A percentile compares a stretch with the other conserved stretches of the same genome.
phyloP scores from a whole-genome alignment of 64 coral and sea anemone species.

The Trachythela sp. region DNA sequence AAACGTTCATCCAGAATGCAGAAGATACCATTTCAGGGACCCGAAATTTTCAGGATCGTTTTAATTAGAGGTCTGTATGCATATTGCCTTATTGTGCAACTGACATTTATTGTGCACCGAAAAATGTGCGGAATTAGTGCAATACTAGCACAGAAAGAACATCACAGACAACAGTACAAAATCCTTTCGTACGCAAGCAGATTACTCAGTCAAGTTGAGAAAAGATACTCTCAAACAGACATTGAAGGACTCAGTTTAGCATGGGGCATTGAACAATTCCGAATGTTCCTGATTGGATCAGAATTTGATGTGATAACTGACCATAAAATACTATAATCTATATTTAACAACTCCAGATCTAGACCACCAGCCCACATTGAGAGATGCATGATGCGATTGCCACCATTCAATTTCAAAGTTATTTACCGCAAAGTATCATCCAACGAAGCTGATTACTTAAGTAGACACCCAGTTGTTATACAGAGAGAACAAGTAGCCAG shows the following conservation, averaged over 20 bases:
- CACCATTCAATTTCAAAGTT: slow-evolving; percentile 1
- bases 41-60: no score
- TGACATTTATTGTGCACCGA: no score
- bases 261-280: slow-evolving; percentile 21
- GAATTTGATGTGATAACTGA: slow-evolving; percentile 32
- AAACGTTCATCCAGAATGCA: no score
- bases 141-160: slow-evolving; percentile 18
- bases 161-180: background rate
- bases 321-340: slow-evolving; percentile 17
- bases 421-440: background rate
- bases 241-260: slow-evolving; percentile 38
- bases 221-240: slow-evolving; percentile 29
- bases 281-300: slow-evolving; percentile 18
- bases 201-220: slow-evolving; percentile 22
- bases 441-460: slow-evolving; percentile 19
- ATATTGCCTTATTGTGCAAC: no score
- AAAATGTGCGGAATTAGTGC: slow-evolving; percentile 19
- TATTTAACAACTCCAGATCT: slow-evolving; percentile 2
- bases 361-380: slow-evolving; percentile 1
- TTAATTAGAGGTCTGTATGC: no score
- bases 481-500: background rate
- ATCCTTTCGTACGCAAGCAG: slow-evolving; percentile 29
- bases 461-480: background rate
- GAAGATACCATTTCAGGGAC: no score
- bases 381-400: slow-evolving; percentile 16